Conservation (phyloP, 2,888 invertebrate genomes). For the Trissolcus japonicus region DNA sequence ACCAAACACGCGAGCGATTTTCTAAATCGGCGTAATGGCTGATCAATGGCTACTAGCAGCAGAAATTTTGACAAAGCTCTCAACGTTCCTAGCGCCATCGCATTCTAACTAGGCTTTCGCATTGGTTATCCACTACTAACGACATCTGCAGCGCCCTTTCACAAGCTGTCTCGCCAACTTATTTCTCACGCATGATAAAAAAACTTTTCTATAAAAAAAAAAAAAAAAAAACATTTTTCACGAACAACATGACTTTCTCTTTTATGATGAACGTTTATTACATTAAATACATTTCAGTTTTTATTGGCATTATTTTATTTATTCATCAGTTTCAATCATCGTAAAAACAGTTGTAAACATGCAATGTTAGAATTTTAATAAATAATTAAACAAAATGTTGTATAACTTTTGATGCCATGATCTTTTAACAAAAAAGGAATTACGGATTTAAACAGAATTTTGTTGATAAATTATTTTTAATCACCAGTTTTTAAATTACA, state of each 20-base stretch:
- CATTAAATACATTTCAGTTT: background rate
- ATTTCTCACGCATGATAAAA: background rate
- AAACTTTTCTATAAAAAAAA: no score
- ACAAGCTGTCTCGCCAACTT: background rate
- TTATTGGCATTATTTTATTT: background rate
- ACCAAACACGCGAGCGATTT: conserved; percentile 23
- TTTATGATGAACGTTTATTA: no score
- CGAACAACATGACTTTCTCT: background rate
- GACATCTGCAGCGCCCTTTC: conserved; percentile 15
- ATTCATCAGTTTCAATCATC: no score
- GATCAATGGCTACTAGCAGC: conserved; percentile 66
- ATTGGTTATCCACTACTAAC: conserved; percentile 2
- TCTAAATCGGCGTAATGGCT: conserved; percentile 66
- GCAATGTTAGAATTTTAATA: no score
- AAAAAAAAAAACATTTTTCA: no score
- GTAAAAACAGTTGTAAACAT: no score
- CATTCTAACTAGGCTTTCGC: background rate
- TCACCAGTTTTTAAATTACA: no score
- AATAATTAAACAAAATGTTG: no score
- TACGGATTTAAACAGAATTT: background rate
- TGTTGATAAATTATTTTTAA: no score
- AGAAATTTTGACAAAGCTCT: conserved; percentile 62
- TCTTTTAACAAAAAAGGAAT: background rate
- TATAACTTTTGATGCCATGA: no score
- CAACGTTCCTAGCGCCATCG: conserved; percentile 26